Evolutionary conservation across 2,113 vertebrate species (phyloP).

Genomic region (Trogon surrucura): DNA sequence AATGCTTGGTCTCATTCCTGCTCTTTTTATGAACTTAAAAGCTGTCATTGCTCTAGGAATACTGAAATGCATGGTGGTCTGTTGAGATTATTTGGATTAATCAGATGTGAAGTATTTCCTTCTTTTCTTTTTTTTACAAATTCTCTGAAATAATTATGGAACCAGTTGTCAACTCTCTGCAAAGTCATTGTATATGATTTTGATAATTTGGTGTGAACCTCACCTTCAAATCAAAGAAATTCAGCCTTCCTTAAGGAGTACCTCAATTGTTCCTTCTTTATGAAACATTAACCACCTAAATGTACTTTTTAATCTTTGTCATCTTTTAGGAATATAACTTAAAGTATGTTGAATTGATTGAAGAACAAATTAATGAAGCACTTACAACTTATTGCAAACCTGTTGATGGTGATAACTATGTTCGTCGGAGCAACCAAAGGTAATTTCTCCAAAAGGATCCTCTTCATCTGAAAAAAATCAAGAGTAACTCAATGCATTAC

Average conservation of each 20-base stretch:
- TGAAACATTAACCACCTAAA: no score
- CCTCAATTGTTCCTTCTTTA: no score
- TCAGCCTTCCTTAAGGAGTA: not conserved
- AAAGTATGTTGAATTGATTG: constrained; percentile 96
- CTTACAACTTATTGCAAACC: constrained; percentile 98
- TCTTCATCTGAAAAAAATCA: not conserved
- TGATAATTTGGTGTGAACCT: no score
- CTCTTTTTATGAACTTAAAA: not conserved
- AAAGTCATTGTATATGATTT: no score
- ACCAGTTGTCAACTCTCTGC: not conserved
- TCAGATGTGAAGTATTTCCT: not conserved
- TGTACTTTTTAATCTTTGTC: no score
- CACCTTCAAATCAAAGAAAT: no score
- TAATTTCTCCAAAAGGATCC: not conserved
- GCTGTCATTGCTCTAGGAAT: not conserved
- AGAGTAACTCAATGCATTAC: not conserved
- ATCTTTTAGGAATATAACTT: constrained; percentile 89
- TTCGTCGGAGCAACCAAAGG: constrained; percentile 98
- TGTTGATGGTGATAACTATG: constrained; percentile 97
- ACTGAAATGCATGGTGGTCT: not conserved
- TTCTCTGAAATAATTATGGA: not conserved
- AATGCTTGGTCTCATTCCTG: not conserved
- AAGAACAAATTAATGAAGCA: constrained; percentile 97
- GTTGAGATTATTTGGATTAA: not conserved
- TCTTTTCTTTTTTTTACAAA: not conserved